phyloP scores from a whole-genome alignment of 2,888 invertebrate species.

The Adelognathus sp. region DNA sequence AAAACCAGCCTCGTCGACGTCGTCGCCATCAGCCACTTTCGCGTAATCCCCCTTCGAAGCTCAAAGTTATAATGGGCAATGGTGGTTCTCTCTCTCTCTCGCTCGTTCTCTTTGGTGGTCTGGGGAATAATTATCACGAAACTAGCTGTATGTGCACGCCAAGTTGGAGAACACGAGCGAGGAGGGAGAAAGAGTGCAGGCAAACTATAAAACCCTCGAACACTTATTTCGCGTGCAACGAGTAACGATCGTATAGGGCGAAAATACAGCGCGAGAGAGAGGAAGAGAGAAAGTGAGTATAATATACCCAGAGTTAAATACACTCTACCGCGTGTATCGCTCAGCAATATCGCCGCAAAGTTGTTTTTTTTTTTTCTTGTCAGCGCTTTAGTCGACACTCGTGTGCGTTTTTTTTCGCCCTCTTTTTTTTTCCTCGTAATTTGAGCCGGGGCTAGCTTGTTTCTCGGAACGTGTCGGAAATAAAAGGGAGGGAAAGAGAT shows the following conservation, averaged over 20 bases:
- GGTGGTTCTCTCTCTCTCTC: not conserved
- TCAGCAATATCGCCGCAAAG: conserved; percentile 26
- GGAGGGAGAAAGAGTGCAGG: conserved; percentile 36
- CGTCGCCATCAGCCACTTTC: not conserved
- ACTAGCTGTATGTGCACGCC: conserved; percentile 11
- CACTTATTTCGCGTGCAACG: conserved; percentile 56
- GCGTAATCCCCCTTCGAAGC: not conserved
- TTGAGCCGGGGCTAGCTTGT: not conserved
- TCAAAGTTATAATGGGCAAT: conserved; percentile 8
- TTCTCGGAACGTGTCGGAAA: conserved; percentile 29
- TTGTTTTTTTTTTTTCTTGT: not conserved
- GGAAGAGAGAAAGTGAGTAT: no score
- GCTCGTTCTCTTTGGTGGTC: not conserved
- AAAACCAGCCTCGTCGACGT: conserved; percentile 1
- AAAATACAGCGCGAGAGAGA: conserved; percentile 9
- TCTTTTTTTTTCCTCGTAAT: not conserved
- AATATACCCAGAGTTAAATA: conserved; percentile 36
- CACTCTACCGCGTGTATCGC: conserved; percentile 16
- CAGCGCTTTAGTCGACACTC: not conserved
- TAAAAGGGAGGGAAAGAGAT: conserved; percentile 8
- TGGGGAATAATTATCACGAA: conserved; percentile 43
- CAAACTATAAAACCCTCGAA: conserved; percentile 45
- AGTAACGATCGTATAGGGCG: conserved; percentile 55
- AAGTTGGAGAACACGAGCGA: conserved; percentile 9
- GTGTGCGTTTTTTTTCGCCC: not conserved